A percentile compares a stretch with the other conserved stretches of the same genome.
phyloP scores from a whole-genome alignment of 2,797 vertebrate genomes.

The Sarcophilus harrisii region DNA sequence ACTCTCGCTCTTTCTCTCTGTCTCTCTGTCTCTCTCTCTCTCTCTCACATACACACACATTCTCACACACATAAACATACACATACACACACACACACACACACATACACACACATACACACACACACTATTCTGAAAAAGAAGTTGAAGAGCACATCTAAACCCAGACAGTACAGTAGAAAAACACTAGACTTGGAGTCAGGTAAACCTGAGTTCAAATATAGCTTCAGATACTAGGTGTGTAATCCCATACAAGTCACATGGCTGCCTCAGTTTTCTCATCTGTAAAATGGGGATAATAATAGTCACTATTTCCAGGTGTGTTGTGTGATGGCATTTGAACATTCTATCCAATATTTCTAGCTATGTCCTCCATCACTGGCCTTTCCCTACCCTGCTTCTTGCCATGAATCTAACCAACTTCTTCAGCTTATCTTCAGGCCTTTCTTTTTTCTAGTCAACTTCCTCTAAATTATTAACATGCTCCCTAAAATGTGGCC shows the following conservation, averaged over 20 bases:
- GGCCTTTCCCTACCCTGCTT: not conserved
- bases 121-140: not conserved
- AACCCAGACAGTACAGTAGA: not conserved
- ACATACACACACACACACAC: not conserved
- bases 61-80: not conserved
- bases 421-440: not conserved
- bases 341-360: not conserved
- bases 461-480: not conserved
- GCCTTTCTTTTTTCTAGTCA: not conserved
- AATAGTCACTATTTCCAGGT: not conserved
- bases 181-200: not conserved
- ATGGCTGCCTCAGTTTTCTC: not conserved
- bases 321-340: not conserved
- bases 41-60: not conserved
- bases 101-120: not conserved
- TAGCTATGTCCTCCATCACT: not conserved
- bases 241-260: not conserved
- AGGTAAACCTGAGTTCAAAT: not conserved
- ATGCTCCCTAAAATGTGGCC: not conserved
- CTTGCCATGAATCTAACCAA: not conserved
- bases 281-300: not conserved
- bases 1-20: too few species aligned
- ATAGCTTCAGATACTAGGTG: not conserved
- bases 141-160: not conserved
- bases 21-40: too few species aligned